Conservation (phyloP, 2,797 vertebrate genomes). For the Sciurus carolinensis region DNA sequence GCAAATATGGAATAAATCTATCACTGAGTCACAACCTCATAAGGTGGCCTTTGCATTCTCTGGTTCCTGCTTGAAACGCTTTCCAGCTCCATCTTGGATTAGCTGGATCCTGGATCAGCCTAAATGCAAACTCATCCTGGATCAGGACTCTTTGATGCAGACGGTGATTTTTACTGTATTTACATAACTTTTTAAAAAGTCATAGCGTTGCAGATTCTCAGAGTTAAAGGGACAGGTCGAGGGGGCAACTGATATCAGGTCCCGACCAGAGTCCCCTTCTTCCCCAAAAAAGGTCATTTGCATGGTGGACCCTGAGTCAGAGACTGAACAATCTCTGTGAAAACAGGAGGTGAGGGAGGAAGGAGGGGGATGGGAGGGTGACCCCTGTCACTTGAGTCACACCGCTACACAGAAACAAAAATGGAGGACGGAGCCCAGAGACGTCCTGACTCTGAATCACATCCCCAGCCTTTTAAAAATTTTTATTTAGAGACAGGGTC, state of each 20-base stretch:
- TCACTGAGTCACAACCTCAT: background rate
- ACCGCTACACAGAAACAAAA: too few relatives aligned
- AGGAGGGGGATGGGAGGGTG: background rate
- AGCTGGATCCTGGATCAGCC: too few relatives aligned
- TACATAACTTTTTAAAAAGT: background rate
- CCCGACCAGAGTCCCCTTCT: fast-evolving
- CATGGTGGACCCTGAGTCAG: fast-evolving
- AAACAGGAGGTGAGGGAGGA: background rate
- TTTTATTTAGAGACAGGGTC: too few relatives aligned
- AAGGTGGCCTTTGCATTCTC: background rate
- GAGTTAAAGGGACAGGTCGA: background rate
- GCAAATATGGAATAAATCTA: too few relatives aligned
- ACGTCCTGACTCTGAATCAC: too few relatives aligned
- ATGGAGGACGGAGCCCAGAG: too few relatives aligned
- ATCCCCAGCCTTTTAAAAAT: too few relatives aligned
- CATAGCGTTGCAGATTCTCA: background rate
- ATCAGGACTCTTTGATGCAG: too few relatives aligned
- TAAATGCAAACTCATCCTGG: too few relatives aligned
- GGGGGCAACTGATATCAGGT: too few relatives aligned
- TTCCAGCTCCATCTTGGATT: too few relatives aligned
- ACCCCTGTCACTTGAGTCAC: background rate
- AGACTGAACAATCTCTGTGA: background rate
- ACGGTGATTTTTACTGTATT: background rate
- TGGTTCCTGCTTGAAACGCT: background rate
- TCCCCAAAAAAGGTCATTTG: fast-evolving